Conservation (phyloP, 1,140 invertebrate genomes). For the Leptopilina boulardi region DNA sequence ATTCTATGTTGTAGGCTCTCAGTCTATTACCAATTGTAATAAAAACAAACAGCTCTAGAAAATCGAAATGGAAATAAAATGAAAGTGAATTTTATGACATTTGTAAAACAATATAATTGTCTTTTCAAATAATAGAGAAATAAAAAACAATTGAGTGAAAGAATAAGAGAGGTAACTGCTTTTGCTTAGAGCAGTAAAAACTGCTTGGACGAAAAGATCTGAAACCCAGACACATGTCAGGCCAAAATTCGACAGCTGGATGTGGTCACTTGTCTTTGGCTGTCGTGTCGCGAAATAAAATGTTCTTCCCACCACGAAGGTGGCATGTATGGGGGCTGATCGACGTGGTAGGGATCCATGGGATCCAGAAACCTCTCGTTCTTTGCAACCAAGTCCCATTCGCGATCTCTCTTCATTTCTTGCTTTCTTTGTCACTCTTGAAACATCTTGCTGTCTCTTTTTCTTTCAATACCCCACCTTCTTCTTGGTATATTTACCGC, state of each 20-base stretch:
- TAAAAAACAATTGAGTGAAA: slow-evolving; percentile 30
- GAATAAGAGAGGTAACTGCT: slow-evolving; percentile 48
- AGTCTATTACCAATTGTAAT: too few species aligned
- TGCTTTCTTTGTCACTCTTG: slow-evolving; percentile 41
- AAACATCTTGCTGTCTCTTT: slow-evolving; percentile 40
- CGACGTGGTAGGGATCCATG: slow-evolving; percentile 38
- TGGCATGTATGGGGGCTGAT: slow-evolving; percentile 35
- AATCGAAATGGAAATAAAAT: too few species aligned
- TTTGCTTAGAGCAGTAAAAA: slow-evolving; percentile 54
- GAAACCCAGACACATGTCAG: slow-evolving; percentile 65
- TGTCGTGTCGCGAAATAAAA: slow-evolving; percentile 67
- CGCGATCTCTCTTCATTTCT: slow-evolving; percentile 42
- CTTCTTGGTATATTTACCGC: slow-evolving; percentile 63
- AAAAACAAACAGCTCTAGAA: too few species aligned
- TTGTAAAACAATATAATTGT: too few species aligned
- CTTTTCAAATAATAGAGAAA: slow-evolving; percentile 34
- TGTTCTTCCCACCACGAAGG: slow-evolving; percentile 48
- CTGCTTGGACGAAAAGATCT: slow-evolving; percentile 51
- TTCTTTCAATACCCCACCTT: slow-evolving; percentile 38
- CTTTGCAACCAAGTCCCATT: slow-evolving; percentile 33
- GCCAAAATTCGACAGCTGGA: slow-evolving; percentile 71
- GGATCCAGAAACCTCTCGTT: slow-evolving; percentile 37
- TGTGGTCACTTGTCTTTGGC: slow-evolving; percentile 70
- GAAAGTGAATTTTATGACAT: too few species aligned
- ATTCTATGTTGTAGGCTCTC: too few species aligned